phyloP scores from a whole-genome alignment of 2,113 vertebrate species.

The Sorex araneus region DNA sequence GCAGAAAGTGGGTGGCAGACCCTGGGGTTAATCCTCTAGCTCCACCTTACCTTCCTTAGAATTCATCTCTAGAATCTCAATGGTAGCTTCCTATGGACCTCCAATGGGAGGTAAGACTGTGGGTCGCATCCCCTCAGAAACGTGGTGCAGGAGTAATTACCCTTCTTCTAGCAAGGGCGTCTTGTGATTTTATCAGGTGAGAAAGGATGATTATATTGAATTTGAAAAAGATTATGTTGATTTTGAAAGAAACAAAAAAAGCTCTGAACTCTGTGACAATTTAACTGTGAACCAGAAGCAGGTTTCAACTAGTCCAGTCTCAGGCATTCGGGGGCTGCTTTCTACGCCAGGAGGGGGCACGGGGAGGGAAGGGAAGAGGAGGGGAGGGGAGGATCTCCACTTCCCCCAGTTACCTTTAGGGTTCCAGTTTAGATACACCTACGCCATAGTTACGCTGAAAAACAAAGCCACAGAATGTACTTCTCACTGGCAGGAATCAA shows the following conservation, averaged over 20 bases:
- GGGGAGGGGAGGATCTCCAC: accelerated
- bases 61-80: too few species aligned
- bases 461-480: slow-evolving; percentile 67
- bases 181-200: not conserved
- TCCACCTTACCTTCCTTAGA: not conserved
- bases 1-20: not conserved
- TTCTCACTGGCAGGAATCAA: slow-evolving; percentile 65
- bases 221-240: not conserved
- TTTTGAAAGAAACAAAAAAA: too few species aligned
- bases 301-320: too few species aligned
- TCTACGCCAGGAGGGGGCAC: too few species aligned
- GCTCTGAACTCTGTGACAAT: too few species aligned
- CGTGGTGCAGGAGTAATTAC: not conserved
- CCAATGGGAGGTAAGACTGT: too few species aligned
- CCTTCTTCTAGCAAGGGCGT: not conserved
- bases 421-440: accelerated
- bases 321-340: too few species aligned
- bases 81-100: not conserved
- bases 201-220: not conserved
- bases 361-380: too few species aligned
- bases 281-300: too few species aligned
- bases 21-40: not conserved
- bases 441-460: not conserved
- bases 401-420: not conserved
- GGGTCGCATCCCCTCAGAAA: too few species aligned